These are phyloP conservation scores for Alligator mississippiensis DNA, from an alignment of 2,113 vertebrate species.

Conservation along the genomic window DNA sequence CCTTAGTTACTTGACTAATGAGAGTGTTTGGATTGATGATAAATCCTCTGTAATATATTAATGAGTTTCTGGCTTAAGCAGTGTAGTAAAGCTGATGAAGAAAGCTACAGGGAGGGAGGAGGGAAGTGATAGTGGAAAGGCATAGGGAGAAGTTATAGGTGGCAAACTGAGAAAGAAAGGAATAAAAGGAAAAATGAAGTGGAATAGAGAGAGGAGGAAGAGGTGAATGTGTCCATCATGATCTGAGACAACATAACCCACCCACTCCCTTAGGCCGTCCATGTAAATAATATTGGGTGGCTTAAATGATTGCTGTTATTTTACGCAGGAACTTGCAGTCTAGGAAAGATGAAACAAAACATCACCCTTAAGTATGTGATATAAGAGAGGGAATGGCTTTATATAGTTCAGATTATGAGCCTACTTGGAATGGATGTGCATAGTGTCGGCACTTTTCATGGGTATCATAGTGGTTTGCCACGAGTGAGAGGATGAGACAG, in stretches of 20 bases:
- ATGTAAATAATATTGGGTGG: neutral
- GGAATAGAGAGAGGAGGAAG: neutral
- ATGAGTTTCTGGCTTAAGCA: slow-evolving; percentile 42
- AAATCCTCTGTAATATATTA: slow-evolving; percentile 26
- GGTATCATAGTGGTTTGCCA: neutral
- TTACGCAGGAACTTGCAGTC: neutral
- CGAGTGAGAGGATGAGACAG: slow-evolving; percentile 12
- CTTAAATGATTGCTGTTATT: neutral
- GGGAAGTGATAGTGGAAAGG: neutral
- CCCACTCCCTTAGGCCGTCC: neutral
- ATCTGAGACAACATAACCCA: neutral
- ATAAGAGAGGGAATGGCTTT: neutral
- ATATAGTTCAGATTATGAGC: neutral
- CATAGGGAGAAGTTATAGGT: neutral
- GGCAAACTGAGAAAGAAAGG: slow-evolving; percentile 7
- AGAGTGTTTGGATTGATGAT: slow-evolving; percentile 32
- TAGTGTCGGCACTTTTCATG: neutral
- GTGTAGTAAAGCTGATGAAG: neutral
- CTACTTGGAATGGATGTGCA: neutral
- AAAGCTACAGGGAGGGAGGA: neutral
- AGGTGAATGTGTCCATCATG: neutral
- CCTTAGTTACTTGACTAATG: slow-evolving; percentile 40
- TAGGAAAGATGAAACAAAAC: neutral
- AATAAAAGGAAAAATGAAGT: neutral
- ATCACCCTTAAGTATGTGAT: no score